Conservation (phyloP, 2,113 vertebrate species). For the Ciconia boyciana region DNA sequence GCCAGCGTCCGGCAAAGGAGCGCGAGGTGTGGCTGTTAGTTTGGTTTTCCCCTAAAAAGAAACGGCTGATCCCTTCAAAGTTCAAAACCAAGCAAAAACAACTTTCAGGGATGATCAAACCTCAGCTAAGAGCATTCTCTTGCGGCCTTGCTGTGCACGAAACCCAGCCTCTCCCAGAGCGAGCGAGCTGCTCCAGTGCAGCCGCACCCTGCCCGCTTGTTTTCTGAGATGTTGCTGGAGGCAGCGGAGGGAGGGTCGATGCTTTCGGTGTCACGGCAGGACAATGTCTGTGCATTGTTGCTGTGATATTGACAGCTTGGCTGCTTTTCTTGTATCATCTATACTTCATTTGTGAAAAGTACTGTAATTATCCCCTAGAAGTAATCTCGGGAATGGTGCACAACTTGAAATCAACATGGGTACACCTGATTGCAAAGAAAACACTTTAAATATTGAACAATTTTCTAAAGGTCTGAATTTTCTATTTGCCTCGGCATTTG, state of each 20-base stretch:
- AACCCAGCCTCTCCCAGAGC: accelerated
- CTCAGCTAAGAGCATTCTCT: accelerated
- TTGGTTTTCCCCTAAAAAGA: not conserved
- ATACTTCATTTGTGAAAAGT: constrained; percentile 63
- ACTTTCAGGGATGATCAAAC: not conserved
- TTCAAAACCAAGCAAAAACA: not conserved
- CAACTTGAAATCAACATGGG: constrained; percentile 62
- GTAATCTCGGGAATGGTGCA: constrained; percentile 53
- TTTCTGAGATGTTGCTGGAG: not conserved
- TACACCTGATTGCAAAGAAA: constrained; percentile 72
- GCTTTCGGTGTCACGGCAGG: constrained; percentile 18
- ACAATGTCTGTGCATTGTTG: constrained; percentile 23
- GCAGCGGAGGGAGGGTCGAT: constrained; percentile 49
- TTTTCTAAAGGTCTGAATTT: not conserved
- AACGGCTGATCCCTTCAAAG: not conserved
- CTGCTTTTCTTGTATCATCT: constrained; percentile 16
- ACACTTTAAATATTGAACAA: constrained; percentile 63
- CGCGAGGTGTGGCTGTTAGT: accelerated
- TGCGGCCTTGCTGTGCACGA: accelerated
- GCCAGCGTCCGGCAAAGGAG: accelerated
- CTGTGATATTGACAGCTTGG: constrained; percentile 46
- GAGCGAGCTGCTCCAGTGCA: not conserved
- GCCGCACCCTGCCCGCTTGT: not conserved
- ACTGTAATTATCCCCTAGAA: constrained; percentile 71
- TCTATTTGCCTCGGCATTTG: not conserved